Evolutionary conservation across 2,797 vertebrate genomes (phyloP).

Genomic region (Sorex maritimensis): DNA sequence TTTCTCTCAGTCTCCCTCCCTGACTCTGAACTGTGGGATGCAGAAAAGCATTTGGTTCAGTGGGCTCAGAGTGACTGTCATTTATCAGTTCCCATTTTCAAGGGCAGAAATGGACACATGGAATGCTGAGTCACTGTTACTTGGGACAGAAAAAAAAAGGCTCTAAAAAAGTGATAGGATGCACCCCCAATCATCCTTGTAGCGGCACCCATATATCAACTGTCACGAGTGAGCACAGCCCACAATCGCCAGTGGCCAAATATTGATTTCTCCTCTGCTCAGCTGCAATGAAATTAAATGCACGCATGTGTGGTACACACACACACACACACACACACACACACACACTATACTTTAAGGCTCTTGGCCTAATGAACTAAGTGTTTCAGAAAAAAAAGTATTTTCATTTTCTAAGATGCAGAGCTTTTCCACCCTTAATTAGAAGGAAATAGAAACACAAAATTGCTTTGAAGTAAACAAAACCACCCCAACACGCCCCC

Average conservation of each 20-base stretch:
- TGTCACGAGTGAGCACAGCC: conserved; percentile 62
- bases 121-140: not conserved
- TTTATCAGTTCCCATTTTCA: conserved; percentile 81
- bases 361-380: conserved; percentile 62
- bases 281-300: not conserved
- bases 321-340: not conserved
- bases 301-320: accelerated
- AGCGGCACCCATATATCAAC: conserved; percentile 70
- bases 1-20: conserved; percentile 34
- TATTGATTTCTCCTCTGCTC: conserved; percentile 63
- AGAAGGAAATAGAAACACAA: not conserved
- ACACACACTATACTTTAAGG: not conserved
- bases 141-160: conserved; percentile 74
- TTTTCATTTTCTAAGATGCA: conserved; percentile 35
- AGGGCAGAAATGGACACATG: conserved; percentile 79
- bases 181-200: conserved; percentile 37
- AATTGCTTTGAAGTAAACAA: not conserved
- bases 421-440: not conserved
- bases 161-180: conserved; percentile 66
- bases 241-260: conserved; percentile 37
- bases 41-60: not conserved
- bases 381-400: conserved; percentile 58
- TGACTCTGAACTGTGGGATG: not conserved
- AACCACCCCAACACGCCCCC: not conserved
- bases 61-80: conserved; percentile 45